A percentile compares a stretch with the other conserved stretches of the same genome.
Conservation (phyloP, 1,140 invertebrate species). For the Drosophila obscura region DNA sequence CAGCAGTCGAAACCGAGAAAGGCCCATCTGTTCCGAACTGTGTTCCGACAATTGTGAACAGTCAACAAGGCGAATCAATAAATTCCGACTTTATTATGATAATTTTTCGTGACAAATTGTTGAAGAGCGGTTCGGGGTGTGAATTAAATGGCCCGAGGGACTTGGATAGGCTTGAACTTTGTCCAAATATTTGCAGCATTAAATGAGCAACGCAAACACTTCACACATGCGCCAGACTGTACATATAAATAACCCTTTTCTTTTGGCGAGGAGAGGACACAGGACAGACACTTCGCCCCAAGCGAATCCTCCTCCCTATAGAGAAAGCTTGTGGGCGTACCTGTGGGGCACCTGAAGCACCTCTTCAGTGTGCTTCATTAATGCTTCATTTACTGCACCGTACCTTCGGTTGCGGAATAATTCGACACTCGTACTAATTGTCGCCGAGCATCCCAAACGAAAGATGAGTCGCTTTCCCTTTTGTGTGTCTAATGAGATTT, state of each 20-base stretch:
- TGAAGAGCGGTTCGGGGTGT: conserved; percentile 15
- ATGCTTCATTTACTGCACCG: conserved; percentile 29
- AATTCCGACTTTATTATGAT: conserved; percentile 70
- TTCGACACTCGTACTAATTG: conserved; percentile 77
- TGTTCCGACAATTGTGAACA: conserved; percentile 56
- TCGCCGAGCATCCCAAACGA: conserved; percentile 39
- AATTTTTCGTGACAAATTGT: conserved; percentile 69
- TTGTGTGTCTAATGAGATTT: conserved; percentile 71
- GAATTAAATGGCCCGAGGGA: too few species aligned
- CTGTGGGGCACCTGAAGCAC: conserved; percentile 30
- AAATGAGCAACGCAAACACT: conserved; percentile 79
- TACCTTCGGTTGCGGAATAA: conserved; percentile 63
- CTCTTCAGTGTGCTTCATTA: conserved; percentile 46
- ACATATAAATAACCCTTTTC: conserved; percentile 52
- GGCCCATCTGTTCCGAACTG: conserved; percentile 34
- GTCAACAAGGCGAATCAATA: conserved; percentile 78
- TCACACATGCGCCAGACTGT: conserved; percentile 57
- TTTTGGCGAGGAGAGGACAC: not conserved
- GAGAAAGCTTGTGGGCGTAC: conserved; percentile 18
- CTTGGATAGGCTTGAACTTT: conserved; percentile 48
- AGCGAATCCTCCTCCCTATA: not conserved
- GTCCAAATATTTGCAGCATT: conserved; percentile 74
- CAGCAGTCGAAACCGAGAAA: conserved; percentile 39
- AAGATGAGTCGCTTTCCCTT: conserved; percentile 54
- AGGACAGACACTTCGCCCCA: not conserved